These are phyloP conservation scores for Pseudopipra pipra DNA, from an alignment of 2,113 vertebrate species.

Conservation along the genomic window DNA sequence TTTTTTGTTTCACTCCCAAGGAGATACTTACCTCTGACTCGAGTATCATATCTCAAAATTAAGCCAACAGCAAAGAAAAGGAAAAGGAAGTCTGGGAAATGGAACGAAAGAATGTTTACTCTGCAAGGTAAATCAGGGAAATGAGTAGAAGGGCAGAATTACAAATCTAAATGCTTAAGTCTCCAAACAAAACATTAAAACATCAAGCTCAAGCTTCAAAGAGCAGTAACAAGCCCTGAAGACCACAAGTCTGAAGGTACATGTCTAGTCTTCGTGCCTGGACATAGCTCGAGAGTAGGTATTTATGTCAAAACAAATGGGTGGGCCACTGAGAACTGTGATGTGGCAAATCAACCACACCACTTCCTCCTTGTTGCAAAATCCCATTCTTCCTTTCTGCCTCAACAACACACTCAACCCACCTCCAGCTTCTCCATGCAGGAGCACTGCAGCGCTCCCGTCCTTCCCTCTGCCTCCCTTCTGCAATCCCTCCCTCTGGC, in stretches of 20 bases:
- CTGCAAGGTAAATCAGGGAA: not conserved
- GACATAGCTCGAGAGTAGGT: not conserved
- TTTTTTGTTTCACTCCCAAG: not conserved
- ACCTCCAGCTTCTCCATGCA: not conserved
- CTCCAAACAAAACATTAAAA: slow-evolving; percentile 19
- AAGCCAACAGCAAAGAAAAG: not conserved
- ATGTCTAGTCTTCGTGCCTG: not conserved
- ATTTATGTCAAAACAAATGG: not conserved
- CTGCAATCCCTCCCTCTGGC: not conserved
- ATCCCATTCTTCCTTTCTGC: not conserved
- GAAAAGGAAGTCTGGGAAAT: not conserved
- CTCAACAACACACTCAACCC: rapidly evolving
- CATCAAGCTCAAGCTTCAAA: not conserved
- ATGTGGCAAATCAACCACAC: not conserved
- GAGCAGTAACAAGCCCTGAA: not conserved
- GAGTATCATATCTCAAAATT: not conserved
- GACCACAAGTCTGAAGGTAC: not conserved
- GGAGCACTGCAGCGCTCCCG: rapidly evolving
- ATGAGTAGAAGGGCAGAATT: not conserved
- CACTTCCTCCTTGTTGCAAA: not conserved
- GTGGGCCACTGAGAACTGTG: not conserved
- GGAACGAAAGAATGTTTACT: not conserved
- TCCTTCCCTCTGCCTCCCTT: not conserved
- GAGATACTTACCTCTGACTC: not conserved
- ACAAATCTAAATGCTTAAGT: not conserved